Percentiles rank a stretch among this genome's conserved stretches.
Evolutionary conservation across 2,888 invertebrate genomes (phyloP).

Genomic region (Epiperipatus broadwayi): DNA sequence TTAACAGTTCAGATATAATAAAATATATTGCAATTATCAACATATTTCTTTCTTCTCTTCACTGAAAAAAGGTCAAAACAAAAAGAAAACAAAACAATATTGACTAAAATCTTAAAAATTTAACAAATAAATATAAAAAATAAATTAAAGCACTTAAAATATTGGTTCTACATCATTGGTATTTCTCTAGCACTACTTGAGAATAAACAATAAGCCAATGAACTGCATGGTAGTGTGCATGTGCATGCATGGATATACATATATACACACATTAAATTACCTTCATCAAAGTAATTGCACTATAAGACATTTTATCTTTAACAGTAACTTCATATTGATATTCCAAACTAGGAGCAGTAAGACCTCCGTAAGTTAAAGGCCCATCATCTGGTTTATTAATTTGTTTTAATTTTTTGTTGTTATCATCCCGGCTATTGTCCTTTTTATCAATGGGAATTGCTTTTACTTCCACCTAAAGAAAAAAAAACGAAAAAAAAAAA

Average conservation of each 20-base stretch:
- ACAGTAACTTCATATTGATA: constrained; percentile 62
- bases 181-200: no score
- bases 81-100: not conserved
- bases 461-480: constrained; percentile 43
- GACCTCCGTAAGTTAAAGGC: constrained; percentile 42
- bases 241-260: no score
- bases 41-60: no score
- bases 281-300: constrained; percentile 88
- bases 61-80: constrained; percentile 13
- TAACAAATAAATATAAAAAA: no score
- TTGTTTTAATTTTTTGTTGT: constrained; percentile 37
- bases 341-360: constrained; percentile 43
- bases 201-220: no score
- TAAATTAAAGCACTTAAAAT: no score
- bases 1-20: no score
- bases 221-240: no score
- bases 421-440: constrained; percentile 38
- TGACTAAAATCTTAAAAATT: no score
- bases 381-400: constrained; percentile 37
- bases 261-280: no score
- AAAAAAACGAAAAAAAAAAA: not conserved
- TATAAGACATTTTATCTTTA: constrained; percentile 76
- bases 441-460: constrained; percentile 49
- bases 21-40: no score
- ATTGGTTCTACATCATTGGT: no score